Base-by-base conservation (phyloP, 2,888 invertebrate genomes). In the Volucella inanis region DNA sequence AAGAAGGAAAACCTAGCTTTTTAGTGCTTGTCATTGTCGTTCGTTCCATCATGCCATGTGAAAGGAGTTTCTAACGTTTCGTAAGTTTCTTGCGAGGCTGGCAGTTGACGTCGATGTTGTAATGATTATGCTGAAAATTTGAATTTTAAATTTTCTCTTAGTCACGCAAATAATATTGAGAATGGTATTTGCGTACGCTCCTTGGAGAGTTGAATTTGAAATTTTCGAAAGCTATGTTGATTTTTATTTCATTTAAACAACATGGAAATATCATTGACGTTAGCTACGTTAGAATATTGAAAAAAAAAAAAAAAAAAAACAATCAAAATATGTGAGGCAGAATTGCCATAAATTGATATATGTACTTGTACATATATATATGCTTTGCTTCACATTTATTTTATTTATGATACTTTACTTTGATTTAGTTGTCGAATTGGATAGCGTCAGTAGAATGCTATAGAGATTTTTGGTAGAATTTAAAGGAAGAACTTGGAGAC, bases 91-190 rank as follows among this genome's bases (percentile, higher is more conserved):
- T 57, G 14, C 41, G 41, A 57, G 80, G 75, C 64, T 62, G 67
- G 49, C 74, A 80, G 68, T 75, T 59, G 80, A 81, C 49, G 55
- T 57, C 12, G 57, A 70, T 75, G 75, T 81, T 70, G 80, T 70
- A 75, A 81, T 75, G 80, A 70, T 81, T 81, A 81, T 75, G 75
- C 75, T 50, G 31, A 18, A 64, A 81, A 81, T 81, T 81, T 81
- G 80, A 81, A 81, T 81, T 81, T 68, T 55, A 81, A 43, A 81
- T 81, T 81, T 75, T 75, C 55, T 64, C 75, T 75, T 52, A 68
- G 68, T 81, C 75, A 81, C 64, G 75, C 75, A 75, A 81, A 75
- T 64, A 55, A 62, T 75, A 81, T 81, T 68, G 68, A 9, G 62
- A 75, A 57, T 57, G 54, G 55, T 75, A 47, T 75, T 41, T 68